Conservation (phyloP, 2,113 vertebrate species). For the Formicarius rufipectus region DNA sequence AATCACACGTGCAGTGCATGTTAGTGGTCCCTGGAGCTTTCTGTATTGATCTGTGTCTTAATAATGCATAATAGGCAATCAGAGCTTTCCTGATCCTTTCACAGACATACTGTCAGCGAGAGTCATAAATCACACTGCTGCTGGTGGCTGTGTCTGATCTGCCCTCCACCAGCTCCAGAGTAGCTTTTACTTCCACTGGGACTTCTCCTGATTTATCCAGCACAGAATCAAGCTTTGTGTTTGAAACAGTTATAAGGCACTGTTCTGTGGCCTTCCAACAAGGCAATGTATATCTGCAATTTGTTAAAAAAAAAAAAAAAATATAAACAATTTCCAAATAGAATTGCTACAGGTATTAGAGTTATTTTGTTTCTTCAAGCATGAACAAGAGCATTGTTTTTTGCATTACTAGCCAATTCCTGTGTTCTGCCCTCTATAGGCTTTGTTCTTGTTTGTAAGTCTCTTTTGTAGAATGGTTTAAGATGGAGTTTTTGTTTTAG, state of each 20-base stretch:
- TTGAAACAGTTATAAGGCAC: background rate
- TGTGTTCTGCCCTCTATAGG: background rate
- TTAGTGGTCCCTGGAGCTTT: slow-evolving; percentile 17
- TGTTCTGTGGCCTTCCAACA: slow-evolving; percentile 1
- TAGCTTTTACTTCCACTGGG: background rate
- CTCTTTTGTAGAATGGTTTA: background rate
- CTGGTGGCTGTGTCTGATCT: background rate
- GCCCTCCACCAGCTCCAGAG: background rate
- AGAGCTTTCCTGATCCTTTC: slow-evolving; percentile 29
- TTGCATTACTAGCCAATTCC: background rate
- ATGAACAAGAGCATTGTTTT: background rate
- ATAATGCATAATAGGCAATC: slow-evolving; percentile 67
- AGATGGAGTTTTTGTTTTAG: background rate
- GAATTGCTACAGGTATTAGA: background rate
- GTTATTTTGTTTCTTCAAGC: background rate
- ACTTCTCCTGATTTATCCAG: background rate
- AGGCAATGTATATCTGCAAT: background rate
- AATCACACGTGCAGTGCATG: background rate
- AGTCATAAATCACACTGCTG: background rate
- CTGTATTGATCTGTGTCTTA: slow-evolving; percentile 68
- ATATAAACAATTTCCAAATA: slow-evolving; percentile 12
- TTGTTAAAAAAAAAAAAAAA: slow-evolving; percentile 8
- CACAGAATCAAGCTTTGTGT: background rate
- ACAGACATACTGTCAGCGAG: background rate
- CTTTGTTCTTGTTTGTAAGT: background rate